Evolutionary conservation across 2,113 vertebrate genomes (phyloP).

Genomic region (Passer montanus): DNA sequence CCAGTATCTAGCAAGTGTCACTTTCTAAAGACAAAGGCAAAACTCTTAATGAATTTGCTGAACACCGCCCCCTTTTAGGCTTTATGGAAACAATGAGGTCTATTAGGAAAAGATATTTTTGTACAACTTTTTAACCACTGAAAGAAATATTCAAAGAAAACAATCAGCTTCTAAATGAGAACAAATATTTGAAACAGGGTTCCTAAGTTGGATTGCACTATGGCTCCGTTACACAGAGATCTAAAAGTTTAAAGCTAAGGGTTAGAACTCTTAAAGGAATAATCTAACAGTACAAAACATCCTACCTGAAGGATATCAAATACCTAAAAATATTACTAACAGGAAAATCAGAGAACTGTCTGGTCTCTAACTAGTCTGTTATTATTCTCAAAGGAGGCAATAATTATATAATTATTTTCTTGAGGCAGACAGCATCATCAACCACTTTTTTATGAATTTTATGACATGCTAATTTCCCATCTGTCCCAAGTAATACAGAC

Average conservation of each 20-base stretch:
- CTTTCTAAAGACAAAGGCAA: background rate
- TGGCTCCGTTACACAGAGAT: background rate
- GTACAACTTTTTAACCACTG: background rate
- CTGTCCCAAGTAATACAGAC: slow-evolving; percentile 65
- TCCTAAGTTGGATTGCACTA: background rate
- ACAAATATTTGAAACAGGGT: background rate
- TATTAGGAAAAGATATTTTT: background rate
- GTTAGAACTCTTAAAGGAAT: background rate
- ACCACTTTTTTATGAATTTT: slow-evolving; percentile 73
- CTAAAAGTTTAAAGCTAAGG: background rate
- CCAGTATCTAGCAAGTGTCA: background rate
- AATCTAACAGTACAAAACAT: background rate
- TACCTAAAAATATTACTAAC: background rate
- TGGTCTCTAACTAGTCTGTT: slow-evolving; percentile 4
- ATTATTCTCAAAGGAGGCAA: slow-evolving; percentile 53
- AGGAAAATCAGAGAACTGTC: background rate
- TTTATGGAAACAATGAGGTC: background rate
- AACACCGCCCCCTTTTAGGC: rapidly evolving
- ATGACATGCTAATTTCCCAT: slow-evolving; percentile 81
- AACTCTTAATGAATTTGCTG: background rate
- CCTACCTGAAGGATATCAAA: background rate
- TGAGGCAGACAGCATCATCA: slow-evolving; percentile 66
- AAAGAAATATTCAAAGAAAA: background rate
- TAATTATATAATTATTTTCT: slow-evolving; percentile 72
- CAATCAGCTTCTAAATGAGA: background rate